phyloP scores from a whole-genome alignment of 2,797 vertebrate species.

The Siniperca scherzeri region DNA sequence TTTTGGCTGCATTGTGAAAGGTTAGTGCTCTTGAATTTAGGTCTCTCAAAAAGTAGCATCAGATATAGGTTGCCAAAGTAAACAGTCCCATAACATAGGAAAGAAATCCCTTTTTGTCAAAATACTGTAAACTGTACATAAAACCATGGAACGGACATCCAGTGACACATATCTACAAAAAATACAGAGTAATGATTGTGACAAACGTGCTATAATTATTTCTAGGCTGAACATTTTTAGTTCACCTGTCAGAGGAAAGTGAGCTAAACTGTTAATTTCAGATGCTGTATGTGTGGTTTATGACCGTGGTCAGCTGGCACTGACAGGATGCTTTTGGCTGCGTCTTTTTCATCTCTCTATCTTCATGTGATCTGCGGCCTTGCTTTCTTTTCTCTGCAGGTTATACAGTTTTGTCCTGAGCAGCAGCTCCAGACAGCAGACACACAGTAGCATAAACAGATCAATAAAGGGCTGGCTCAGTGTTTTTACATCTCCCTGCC shows the following conservation, averaged over 20 bases:
- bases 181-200: neutral
- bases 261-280: neutral
- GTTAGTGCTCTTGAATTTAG: neutral
- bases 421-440: conserved; percentile 52
- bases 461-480: conserved; percentile 47
- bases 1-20: neutral
- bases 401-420: conserved; percentile 31
- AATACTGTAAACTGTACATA: neutral
- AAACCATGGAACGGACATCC: neutral
- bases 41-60: neutral
- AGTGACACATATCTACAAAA: neutral
- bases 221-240: neutral
- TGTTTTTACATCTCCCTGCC: conserved; percentile 36
- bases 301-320: conserved; percentile 33
- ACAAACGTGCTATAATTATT: neutral
- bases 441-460: conserved; percentile 52
- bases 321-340: conserved; percentile 3
- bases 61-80: neutral
- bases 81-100: neutral
- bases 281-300: conserved; percentile 1
- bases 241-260: neutral
- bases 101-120: neutral
- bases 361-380: conserved; percentile 3
- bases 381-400: conserved; percentile 7
- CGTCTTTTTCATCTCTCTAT: neutral